Evolutionary conservation across 1,140 invertebrate species (phyloP), one percentile per base, ranked within the genome.

Genomic region (Diorhabda sublineata): DNA sequence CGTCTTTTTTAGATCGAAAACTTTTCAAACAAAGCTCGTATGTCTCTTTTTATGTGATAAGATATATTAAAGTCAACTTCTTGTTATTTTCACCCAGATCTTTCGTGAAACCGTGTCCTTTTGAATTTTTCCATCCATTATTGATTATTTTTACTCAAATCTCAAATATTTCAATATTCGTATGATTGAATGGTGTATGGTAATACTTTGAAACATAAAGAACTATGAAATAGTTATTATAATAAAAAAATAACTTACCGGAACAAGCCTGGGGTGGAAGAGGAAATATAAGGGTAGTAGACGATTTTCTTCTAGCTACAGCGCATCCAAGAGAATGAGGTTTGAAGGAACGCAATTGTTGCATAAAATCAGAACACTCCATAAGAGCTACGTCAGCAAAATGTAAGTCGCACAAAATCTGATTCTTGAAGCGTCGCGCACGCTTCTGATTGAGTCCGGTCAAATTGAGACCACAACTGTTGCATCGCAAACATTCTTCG

Each of bases 281-380:
- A 42, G 94, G 94, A 81, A 97, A 97, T 78, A 96, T 96, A 73
- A 97, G 87, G 3, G 95, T 97, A 52, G 94, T 97, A 73, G 94
- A 96, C 74, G 91, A 93, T 82, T 96, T 96, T 81, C 95, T 87
- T 77, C 94, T 85, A 57, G 94, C 94, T 75, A 96, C 93, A 74
- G 94, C 94, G 85, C 94, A 96, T 80, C 94, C 94, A 79, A 97
- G 85, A 78, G 92, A 95, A 85, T 96, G 94, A 71, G 94, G 92
- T 84, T 97, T 97, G 85, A 97, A 97, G 85, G 92, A 92, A 76
- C 94, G 89, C 78, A 97, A 87, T 84, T 97, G 94, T 83, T 96
- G 93, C 92, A 97, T 95, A 84, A 96, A 97, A 87, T 96, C 94
- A 68, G 92, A 94, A 85, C 92, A 94, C 89, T 96, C 94, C 92